A percentile compares a stretch with the other conserved stretches of the same genome.
These are phyloP conservation scores for Heptranchias perlo DNA, from an alignment of 2,113 vertebrate species.

Conservation along the genomic window DNA sequence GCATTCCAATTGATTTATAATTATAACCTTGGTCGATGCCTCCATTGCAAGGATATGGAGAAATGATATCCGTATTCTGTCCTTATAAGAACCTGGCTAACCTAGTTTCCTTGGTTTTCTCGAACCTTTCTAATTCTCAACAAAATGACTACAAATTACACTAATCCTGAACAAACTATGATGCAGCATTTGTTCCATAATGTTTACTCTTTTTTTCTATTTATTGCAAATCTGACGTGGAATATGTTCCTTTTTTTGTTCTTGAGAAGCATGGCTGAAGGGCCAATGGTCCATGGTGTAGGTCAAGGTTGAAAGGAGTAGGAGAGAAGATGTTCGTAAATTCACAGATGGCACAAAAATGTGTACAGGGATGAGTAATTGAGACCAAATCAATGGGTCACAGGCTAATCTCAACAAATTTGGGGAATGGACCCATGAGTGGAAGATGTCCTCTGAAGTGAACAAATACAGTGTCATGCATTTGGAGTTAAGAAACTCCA, in stretches of 20 bases:
- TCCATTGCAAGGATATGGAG: background rate
- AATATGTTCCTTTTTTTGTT: background rate
- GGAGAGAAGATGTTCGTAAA: background rate
- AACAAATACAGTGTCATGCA: background rate
- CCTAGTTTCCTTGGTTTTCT: background rate
- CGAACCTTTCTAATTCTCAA: background rate
- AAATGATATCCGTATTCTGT: background rate
- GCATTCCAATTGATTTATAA: background rate
- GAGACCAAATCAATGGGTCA: background rate
- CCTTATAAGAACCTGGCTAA: background rate
- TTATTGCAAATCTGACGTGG: background rate
- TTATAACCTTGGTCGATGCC: background rate
- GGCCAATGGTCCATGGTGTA: background rate
- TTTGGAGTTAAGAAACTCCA: background rate
- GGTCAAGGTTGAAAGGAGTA: background rate
- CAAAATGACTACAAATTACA: background rate
- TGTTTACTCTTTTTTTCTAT: background rate
- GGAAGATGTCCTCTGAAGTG: background rate
- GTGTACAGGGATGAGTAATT: background rate
- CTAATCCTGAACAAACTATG: background rate
- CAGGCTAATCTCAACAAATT: background rate
- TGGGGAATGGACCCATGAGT: background rate
- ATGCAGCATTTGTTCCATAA: background rate
- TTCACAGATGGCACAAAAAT: background rate
- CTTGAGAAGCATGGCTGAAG: background rate